Conservation (phyloP, 2,113 vertebrate genomes). For the Rhegmatorhina hoffmannsi region DNA sequence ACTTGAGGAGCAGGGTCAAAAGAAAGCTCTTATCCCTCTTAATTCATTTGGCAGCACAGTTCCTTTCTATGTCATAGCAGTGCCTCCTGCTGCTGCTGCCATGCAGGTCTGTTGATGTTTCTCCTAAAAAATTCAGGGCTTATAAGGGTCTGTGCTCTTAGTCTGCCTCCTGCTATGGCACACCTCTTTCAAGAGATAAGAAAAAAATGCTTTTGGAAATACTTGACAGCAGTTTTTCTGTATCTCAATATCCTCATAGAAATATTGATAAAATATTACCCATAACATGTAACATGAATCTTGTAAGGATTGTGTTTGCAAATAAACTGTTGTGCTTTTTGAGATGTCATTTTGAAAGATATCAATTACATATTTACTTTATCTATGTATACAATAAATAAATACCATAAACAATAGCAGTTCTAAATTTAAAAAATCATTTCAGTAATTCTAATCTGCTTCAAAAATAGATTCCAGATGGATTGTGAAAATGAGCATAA, state of each 20-base stretch:
- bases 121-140: background rate
- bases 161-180: background rate
- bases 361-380: background rate
- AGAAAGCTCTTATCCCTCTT: slow-evolving; percentile 32
- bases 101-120: background rate
- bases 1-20: slow-evolving; percentile 38
- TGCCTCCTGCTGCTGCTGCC: slow-evolving; percentile 43
- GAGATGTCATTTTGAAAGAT: background rate
- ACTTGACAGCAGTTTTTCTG: background rate
- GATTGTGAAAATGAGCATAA: background rate
- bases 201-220: background rate
- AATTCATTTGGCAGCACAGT: background rate
- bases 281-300: background rate
- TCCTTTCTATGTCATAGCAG: background rate
- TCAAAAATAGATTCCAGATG: background rate
- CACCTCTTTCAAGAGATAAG: background rate
- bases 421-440: background rate
- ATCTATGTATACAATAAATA: background rate
- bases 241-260: background rate
- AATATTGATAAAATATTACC: background rate
- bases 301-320: background rate
- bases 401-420: background rate
- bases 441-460: background rate
- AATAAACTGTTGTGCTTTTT: background rate
- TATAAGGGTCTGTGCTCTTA: background rate